phyloP scores from a whole-genome alignment of 37 sponge, comb jelly and placozoan species.

The Oopsacas minuta region DNA sequence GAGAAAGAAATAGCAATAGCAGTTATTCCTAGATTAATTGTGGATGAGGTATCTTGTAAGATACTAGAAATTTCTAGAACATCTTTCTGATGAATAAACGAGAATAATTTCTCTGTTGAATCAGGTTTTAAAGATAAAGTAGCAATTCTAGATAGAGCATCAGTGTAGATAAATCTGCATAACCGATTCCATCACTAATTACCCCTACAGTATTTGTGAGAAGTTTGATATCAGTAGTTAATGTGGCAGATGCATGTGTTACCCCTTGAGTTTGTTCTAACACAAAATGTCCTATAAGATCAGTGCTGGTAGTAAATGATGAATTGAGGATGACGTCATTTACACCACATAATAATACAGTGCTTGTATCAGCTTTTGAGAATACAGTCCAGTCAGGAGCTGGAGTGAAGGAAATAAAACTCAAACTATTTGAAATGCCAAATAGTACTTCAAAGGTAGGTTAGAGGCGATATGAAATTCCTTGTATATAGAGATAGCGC shows the following conservation, averaged over 20 bases:
- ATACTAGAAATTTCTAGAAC: neutral
- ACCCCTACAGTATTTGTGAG: neutral
- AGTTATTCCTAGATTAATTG: neutral
- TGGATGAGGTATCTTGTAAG: neutral
- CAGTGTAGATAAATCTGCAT: neutral
- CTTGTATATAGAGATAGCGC: neutral
- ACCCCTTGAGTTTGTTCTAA: neutral
- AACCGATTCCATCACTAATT: neutral
- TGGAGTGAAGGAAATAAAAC: neutral
- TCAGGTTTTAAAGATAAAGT: neutral
- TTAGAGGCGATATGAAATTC: neutral
- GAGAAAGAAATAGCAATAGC: neutral
- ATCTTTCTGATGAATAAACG: neutral
- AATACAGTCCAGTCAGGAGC: neutral
- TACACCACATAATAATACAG: neutral
- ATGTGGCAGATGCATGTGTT: neutral
- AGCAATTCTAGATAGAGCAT: neutral
- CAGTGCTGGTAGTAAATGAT: neutral
- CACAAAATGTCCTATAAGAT: neutral
- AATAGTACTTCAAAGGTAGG: neutral
- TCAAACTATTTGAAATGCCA: neutral
- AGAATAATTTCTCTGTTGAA: neutral
- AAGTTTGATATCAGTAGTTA: neutral
- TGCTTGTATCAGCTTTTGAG: neutral
- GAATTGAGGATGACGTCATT: neutral